Evolutionary conservation across 2,113 vertebrate genomes (phyloP).

Genomic region (Stomatorhinus ivindoensis): DNA sequence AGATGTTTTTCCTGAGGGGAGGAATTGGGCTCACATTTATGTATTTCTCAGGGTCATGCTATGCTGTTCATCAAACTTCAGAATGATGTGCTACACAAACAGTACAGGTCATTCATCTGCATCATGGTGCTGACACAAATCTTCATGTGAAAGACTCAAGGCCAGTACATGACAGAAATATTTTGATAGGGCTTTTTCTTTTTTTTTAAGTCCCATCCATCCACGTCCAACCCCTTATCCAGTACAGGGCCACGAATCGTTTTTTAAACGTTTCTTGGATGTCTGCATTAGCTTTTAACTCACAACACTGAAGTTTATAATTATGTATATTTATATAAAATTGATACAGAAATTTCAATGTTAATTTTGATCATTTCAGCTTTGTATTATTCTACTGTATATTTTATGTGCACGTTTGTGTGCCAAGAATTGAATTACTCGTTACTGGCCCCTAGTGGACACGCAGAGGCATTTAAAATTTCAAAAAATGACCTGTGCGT

Average conservation of each 20-base stretch:
- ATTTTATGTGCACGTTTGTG: background rate
- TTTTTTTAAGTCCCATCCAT: background rate
- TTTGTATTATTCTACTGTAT: background rate
- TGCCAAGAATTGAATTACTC: background rate
- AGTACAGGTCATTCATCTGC: background rate
- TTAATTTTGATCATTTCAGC: background rate
- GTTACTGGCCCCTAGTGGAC: constrained; percentile 1
- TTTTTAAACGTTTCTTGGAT: background rate
- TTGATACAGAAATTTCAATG: background rate
- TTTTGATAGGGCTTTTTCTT: background rate
- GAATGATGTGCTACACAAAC: background rate
- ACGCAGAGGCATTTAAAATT: background rate
- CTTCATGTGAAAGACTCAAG: background rate
- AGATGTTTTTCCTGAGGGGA: background rate
- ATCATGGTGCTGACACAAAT: background rate
- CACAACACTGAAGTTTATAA: background rate
- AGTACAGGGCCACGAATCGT: background rate
- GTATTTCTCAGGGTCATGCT: background rate
- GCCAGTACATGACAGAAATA: background rate
- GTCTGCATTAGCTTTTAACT: background rate
- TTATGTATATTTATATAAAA: background rate
- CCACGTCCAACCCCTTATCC: background rate
- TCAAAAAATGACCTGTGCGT: background rate
- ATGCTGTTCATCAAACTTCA: background rate
- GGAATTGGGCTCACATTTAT: background rate